Conservation (phyloP, 2,797 vertebrate genomes). For the Serranus cabrilla region DNA sequence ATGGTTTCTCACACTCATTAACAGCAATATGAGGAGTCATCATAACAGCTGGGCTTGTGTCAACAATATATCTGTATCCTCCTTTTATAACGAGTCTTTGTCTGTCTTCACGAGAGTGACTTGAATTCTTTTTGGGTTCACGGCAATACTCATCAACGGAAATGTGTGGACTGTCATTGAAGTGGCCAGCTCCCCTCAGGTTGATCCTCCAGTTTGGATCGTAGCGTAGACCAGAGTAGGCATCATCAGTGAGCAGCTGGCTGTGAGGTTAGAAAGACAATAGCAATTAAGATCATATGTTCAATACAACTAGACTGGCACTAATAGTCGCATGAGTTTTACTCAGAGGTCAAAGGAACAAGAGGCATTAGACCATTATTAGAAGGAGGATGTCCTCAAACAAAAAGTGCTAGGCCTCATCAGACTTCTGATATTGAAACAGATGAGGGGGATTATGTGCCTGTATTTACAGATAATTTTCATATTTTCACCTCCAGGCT, state of each 20-base stretch:
- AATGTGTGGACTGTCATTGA: conserved; percentile 14
- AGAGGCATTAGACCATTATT: conserved; percentile 78
- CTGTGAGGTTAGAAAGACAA: conserved; percentile 62
- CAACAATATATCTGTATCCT: conserved; percentile 44
- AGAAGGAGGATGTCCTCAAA: conserved; percentile 76
- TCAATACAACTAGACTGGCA: not conserved
- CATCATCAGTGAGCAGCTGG: conserved; percentile 62
- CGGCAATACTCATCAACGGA: conserved; percentile 46
- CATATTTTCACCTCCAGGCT: conserved; percentile 81
- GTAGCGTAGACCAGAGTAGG: conserved; percentile 82
- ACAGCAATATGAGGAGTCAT: conserved; percentile 14
- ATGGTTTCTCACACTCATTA: conserved; percentile 41
- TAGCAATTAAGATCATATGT: conserved; percentile 6
- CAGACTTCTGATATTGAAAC: conserved; percentile 80
- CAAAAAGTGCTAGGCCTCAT: conserved; percentile 68
- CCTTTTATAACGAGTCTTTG: conserved; percentile 25
- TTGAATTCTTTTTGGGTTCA: conserved; percentile 46
- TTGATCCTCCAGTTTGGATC: conserved; percentile 86
- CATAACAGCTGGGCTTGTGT: conserved; percentile 39
- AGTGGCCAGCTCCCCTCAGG: conserved; percentile 43
- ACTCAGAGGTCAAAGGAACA: conserved; percentile 74
- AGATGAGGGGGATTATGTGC: conserved; percentile 78
- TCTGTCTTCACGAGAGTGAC: conserved; percentile 8
- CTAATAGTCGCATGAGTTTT: not conserved
- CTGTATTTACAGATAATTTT: conserved; percentile 82